Percentiles rank a stretch among this genome's conserved stretches.
Evolutionary conservation across 2,888 invertebrate species (phyloP).

Genomic region (Apodemia mormo): DNA sequence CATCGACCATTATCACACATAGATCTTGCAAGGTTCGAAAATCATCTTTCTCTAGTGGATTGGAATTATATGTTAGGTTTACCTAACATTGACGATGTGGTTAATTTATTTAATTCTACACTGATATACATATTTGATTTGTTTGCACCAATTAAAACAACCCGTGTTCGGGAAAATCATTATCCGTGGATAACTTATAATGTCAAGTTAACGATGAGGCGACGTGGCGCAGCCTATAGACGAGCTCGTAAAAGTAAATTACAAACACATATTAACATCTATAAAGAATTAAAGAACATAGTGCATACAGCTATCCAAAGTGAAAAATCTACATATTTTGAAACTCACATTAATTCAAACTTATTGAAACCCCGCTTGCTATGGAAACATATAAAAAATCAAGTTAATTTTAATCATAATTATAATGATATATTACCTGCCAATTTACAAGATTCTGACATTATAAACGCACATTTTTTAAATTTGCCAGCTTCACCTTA

Average conservation of each 20-base stretch:
- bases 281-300: conserved; percentile 21
- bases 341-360: too few species aligned
- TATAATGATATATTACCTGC: too few species aligned
- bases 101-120: neutral
- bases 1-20: neutral
- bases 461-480: too few species aligned
- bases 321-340: too few species aligned
- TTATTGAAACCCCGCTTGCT: too few species aligned
- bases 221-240: conserved; percentile 21
- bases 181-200: conserved; percentile 25
- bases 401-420: too few species aligned
- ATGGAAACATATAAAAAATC: too few species aligned
- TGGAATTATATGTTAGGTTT: neutral
- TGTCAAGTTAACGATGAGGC: conserved; percentile 22
- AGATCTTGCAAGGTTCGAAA: neutral
- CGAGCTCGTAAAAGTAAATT: conserved; percentile 6
- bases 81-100: neutral
- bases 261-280: neutral
- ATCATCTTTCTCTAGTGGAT: neutral
- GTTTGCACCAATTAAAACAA: neutral
- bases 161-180: neutral
- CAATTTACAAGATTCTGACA: too few species aligned
- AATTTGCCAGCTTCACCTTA: too few species aligned
- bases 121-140: neutral
- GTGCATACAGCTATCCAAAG: neutral